Conservation (phyloP, 2,888 invertebrate genomes). For the Nomada hirtipes region DNA sequence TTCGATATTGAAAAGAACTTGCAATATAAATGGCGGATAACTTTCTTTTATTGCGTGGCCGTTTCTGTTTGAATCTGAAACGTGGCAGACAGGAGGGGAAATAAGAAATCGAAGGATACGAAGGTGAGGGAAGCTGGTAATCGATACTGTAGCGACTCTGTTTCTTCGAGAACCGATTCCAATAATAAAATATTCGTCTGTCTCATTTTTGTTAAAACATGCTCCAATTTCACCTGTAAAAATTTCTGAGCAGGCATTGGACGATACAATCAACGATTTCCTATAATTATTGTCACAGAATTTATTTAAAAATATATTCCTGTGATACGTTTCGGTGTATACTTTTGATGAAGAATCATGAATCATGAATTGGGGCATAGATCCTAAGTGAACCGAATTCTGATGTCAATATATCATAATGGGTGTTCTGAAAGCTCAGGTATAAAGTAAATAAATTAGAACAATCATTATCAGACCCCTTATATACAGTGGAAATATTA, state of each 20-base stretch:
- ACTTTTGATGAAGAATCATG: background rate
- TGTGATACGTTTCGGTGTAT: background rate
- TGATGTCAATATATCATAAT: conserved; percentile 39
- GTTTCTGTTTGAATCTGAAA: background rate
- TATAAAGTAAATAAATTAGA: background rate
- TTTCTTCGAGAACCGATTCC: conserved; percentile 29
- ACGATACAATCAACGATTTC: too few relatives aligned
- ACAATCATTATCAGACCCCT: background rate
- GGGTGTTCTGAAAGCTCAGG: background rate
- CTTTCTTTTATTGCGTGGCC: conserved; percentile 22
- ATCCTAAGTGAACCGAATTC: conserved; percentile 50
- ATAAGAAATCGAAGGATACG: background rate
- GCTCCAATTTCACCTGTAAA: background rate
- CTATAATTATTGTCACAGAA: background rate
- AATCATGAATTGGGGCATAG: conserved; percentile 61
- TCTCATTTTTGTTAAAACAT: background rate
- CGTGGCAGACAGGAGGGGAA: background rate
- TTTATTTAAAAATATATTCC: background rate
- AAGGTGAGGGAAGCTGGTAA: background rate
- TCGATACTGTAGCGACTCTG: conserved; percentile 9
- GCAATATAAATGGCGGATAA: conserved; percentile 5
- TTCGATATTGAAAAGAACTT: background rate
- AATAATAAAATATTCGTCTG: conserved; percentile 23
- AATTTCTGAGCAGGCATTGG: too few relatives aligned
- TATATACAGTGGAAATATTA: background rate